Evolutionary conservation across 1,140 invertebrate genomes (phyloP), one percentile per base, ranked within the genome.

Genomic region (Callitettix versicolor): DNA sequence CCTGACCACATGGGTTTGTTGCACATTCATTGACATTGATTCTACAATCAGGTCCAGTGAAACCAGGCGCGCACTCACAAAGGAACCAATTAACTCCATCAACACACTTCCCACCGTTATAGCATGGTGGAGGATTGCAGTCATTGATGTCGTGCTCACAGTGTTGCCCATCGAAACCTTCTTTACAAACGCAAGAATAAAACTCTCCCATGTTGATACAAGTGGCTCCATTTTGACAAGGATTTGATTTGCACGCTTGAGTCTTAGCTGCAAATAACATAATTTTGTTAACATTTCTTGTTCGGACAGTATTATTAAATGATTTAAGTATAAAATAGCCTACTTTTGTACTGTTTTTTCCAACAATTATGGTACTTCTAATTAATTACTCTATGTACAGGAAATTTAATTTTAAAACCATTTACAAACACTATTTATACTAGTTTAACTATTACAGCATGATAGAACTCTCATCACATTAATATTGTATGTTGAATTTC

Each of bases 11-110:
- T 0, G 91, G 91, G 58, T 82, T 80, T 11, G 78, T 76, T 55
- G 81, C 81, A 68, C 82, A 89, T 62, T 86, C 84, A 65, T 88
- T 84, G n/a, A 85, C 76, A 63, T 88, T 86, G 65, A 84, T 79
- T 46, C 82, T 73, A 63, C 87, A 90, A 33, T 77, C 79, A 1
- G 77, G 75, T 0, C 84, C 86, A 43, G 76, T 79, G 74, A 92
- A 84, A 59, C 89, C 77, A 60, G 77, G 62, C 9, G 84, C 79
- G 68, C 89, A 93, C 61, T 88, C 78, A 67, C 77, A 85, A 44
- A 72, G 73, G 67, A 78, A 89, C 85, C 79, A 88, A 69, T 85
- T 90, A 52, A 82, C 79, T 0, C 86, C 86, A 63, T 89, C 87
- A 5, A 86, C 79, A 65, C 83, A 88, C 58, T 81, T 82, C 3